These are phyloP conservation scores for Rhinoderma darwinii DNA, from an alignment of 2,113 vertebrate species.

Conservation along the genomic window DNA sequence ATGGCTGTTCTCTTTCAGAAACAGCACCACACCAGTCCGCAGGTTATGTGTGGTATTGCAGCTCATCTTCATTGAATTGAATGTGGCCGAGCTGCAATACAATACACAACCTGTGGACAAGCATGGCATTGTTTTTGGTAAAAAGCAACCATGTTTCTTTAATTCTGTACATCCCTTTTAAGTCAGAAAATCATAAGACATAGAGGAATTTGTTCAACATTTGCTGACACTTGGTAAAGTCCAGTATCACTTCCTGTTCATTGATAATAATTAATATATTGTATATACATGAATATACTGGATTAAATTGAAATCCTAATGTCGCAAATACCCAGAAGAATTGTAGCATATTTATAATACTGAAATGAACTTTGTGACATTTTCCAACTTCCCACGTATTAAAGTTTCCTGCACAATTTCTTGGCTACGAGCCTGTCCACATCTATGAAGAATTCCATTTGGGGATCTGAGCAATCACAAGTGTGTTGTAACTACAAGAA, in stretches of 20 bases:
- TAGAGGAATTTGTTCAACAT: neutral
- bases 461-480: constrained; percentile 12
- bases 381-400: neutral
- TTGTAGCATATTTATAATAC: neutral
- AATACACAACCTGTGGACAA: too few species aligned
- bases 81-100: too few species aligned
- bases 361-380: neutral
- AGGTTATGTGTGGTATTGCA: too few species aligned
- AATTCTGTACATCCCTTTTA: too few species aligned
- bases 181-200: too few species aligned
- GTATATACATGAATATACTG: neutral
- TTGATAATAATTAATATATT: neutral
- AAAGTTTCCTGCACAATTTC: neutral
- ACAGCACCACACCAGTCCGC: too few species aligned
- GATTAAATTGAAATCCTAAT: neutral
- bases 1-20: too few species aligned
- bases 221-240: neutral
- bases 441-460: neutral
- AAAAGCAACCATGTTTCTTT: too few species aligned
- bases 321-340: neutral
- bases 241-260: neutral
- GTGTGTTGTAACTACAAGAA: neutral
- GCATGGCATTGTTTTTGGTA: too few species aligned
- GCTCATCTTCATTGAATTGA: too few species aligned
- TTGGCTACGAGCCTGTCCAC: neutral